Percentiles rank a stretch among this genome's conserved stretches.
Evolutionary conservation across 2,113 vertebrate species (phyloP).

Genomic region (Lepidothrix coronata): DNA sequence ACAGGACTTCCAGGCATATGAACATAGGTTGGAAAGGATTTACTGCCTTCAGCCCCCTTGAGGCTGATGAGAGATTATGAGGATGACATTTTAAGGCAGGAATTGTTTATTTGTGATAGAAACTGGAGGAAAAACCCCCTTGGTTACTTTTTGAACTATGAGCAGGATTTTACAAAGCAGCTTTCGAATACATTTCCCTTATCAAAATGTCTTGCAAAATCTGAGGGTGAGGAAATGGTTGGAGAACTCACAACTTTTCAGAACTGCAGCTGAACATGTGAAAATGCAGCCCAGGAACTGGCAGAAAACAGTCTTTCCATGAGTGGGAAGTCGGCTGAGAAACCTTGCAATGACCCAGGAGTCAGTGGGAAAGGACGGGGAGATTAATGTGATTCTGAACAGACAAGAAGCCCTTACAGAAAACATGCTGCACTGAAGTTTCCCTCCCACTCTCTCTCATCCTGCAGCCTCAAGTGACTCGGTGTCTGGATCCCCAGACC

Average conservation of each 20-base stretch:
- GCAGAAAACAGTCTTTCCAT: background rate
- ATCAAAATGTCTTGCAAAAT: constrained; percentile 47
- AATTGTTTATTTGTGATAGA: constrained; percentile 13
- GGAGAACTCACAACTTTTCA: constrained; percentile 9
- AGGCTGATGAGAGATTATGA: background rate
- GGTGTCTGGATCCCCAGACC: background rate
- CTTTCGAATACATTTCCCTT: background rate
- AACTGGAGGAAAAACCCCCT: background rate
- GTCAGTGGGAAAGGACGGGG: background rate
- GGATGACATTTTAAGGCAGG: background rate
- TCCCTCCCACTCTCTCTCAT: background rate
- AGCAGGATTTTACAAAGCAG: background rate
- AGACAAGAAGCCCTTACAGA: background rate
- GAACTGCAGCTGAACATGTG: background rate
- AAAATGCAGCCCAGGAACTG: background rate
- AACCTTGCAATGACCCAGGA: constrained; percentile 35
- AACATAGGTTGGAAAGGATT: background rate
- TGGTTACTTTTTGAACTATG: background rate
- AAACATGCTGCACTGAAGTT: background rate
- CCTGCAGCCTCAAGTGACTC: background rate
- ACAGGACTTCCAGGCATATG: background rate
- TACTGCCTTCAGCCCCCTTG: background rate
- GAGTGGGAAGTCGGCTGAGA: background rate
- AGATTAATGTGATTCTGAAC: constrained; percentile 12
- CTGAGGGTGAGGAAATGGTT: constrained; percentile 19